Conservation (phyloP, 2,797 vertebrate species). For the Sebastiscus albofasciatus region DNA sequence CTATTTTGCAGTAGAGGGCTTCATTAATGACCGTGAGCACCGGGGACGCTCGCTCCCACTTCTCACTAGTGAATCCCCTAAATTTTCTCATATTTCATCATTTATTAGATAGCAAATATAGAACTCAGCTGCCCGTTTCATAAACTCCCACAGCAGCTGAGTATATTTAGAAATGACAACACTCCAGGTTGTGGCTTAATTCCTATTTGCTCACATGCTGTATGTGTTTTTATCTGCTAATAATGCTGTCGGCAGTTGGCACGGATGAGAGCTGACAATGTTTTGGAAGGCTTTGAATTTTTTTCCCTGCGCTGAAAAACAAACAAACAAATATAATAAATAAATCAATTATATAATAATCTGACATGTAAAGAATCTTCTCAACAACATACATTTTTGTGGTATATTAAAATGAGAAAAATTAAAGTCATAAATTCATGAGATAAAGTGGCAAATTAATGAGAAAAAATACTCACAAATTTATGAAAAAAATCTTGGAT, state of each 20-base stretch:
- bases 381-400: not conserved
- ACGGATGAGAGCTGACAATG: not conserved
- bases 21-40: slow-evolving; percentile 58
- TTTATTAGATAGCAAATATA: slow-evolving; percentile 34
- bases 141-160: not conserved
- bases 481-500: too few species aligned
- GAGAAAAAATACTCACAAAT: too few species aligned
- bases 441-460: too few species aligned
- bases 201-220: not conserved
- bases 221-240: not conserved
- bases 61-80: slow-evolving; percentile 29
- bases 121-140: not conserved
- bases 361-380: not conserved
- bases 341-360: not conserved
- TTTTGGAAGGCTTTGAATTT: not conserved
- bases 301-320: not conserved
- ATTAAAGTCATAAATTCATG: too few species aligned
- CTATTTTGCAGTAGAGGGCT: slow-evolving; percentile 39
- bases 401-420: not conserved
- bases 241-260: not conserved
- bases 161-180: not conserved
- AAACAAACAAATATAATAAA: not conserved
- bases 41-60: slow-evolving; percentile 22
- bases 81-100: slow-evolving; percentile 46
- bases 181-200: not conserved